Evolutionary conservation across 2,888 invertebrate genomes (phyloP).

Genomic region (Ectropis crepuscularia): DNA sequence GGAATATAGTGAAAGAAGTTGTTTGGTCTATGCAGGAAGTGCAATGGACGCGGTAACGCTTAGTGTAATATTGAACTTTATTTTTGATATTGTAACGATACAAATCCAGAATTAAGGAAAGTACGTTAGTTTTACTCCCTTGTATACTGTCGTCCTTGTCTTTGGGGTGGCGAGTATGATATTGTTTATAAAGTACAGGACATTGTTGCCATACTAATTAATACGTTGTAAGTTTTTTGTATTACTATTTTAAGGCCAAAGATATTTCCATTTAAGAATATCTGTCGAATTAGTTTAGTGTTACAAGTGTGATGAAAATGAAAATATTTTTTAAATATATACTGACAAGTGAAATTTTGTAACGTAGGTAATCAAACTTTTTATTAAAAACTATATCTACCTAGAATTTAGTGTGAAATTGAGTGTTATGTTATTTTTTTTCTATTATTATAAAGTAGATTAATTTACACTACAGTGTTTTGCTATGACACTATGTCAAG

Average conservation of each 20-base stretch:
- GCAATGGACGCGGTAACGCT: no score
- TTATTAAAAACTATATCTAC: no score
- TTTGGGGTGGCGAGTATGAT: conserved; percentile 15
- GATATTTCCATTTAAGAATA: conserved; percentile 38
- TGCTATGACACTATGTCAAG: conserved; percentile 11
- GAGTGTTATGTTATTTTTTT: conserved; percentile 16
- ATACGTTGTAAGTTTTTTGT: conserved; percentile 35
- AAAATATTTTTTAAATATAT: no score
- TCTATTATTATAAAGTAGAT: background rate
- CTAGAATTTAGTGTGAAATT: conserved; percentile 5
- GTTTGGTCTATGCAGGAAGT: no score
- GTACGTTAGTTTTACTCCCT: no score
- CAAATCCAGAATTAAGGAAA: background rate
- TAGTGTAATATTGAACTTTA: no score
- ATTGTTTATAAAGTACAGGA: conserved; percentile 37
- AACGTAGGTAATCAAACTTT: no score
- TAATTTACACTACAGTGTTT: background rate
- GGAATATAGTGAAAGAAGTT: no score
- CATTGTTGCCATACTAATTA: conserved; percentile 24
- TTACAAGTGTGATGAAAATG: no score
- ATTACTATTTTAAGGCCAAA: conserved; percentile 50
- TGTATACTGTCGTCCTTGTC: background rate
- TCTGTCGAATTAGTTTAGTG: background rate
- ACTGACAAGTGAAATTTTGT: no score
- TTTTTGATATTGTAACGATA: no score